Evolutionary conservation across 2,888 invertebrate species (phyloP), one percentile per base, ranked within the genome.

Genomic region (Catocala nupta): DNA sequence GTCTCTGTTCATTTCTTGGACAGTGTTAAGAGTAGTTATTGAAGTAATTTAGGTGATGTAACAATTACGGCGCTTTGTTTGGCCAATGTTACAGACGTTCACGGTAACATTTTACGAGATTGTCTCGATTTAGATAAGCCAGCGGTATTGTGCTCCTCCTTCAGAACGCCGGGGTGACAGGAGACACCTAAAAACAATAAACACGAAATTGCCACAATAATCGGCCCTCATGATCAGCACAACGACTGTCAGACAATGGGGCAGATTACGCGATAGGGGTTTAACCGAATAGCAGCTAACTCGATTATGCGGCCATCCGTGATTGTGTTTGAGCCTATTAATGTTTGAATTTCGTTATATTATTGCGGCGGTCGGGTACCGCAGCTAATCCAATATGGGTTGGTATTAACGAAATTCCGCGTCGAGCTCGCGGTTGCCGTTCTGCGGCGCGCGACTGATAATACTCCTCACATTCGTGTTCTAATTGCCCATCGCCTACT

Each of bases 321-420:
- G 93, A 93, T 93, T 93, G 93, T 93, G 89, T 92, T 92, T 90
- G 86, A 88, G 89, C 89, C 91, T 91, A 93, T 93, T 93, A 93
- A 93, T 93, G 92, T 91, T 93, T 92, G 93, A 92, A 92, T 92
- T 92, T 92, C 92, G 93, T 92, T 92, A 93, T 93, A 91, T 90
- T 92, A 93, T 90, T 91, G 91, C 88, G 90, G 88, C 82, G 81
- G 85, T 77, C 83, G 85, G 83, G 84, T 84, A 85, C 82, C 76
- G 83, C 81, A 81, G 81, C 88, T 93, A 91, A 92, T 91, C 90
- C 91, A 89, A 90, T 92, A 90, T 87, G 86, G 87, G 86, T 84
- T 79, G 86, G 85, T 84, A 89, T 90, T 92, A 91, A 87, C 88
- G 83, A 88, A 87, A 88, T 88, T 85, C 83, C 81, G 82, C 81